These are phyloP conservation scores for Andrena bucephala DNA, from an alignment of 2,888 invertebrate genomes.

Conservation along the genomic window DNA sequence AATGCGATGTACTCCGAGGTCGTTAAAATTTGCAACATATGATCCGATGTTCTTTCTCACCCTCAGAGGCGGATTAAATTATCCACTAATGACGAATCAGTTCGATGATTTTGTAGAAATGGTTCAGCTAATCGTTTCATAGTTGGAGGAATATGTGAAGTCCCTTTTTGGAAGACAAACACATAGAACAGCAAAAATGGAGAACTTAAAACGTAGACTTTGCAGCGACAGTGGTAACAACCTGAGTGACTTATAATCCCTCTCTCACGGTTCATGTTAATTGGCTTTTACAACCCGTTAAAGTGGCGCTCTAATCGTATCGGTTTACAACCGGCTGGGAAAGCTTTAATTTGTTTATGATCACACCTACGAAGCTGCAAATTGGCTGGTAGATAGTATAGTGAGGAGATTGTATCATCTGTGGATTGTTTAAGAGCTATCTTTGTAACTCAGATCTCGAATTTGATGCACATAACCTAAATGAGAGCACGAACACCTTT, in stretches of 20 bases:
- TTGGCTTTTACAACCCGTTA: constrained; percentile 77
- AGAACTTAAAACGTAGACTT: constrained; percentile 21
- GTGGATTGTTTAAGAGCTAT: constrained; percentile 58
- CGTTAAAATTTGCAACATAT: constrained; percentile 15
- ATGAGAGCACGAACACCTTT: neutral
- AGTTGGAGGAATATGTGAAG: no score
- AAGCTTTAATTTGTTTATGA: constrained; percentile 80
- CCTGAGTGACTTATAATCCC: constrained; percentile 76
- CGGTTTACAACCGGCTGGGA: constrained; percentile 78
- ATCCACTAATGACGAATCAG: constrained; percentile 2
- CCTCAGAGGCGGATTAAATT: constrained; percentile 13
- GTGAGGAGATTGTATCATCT: constrained; percentile 58
- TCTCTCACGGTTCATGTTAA: constrained; percentile 79
- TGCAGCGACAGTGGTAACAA: constrained; percentile 59
- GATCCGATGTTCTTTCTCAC: constrained; percentile 3
- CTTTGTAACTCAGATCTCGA: constrained; percentile 14
- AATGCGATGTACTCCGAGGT: constrained; percentile 10
- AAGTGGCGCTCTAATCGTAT: constrained; percentile 77
- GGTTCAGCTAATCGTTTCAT: neutral
- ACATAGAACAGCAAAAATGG: no score
- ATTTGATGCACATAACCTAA: neutral
- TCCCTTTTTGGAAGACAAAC: no score
- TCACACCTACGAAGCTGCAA: constrained; percentile 57
- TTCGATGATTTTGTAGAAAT: constrained; percentile 8
- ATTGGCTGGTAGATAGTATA: constrained; percentile 20